These are phyloP conservation scores for Perccottus glenii DNA, from an alignment of 2,113 vertebrate species.

Conservation along the genomic window DNA sequence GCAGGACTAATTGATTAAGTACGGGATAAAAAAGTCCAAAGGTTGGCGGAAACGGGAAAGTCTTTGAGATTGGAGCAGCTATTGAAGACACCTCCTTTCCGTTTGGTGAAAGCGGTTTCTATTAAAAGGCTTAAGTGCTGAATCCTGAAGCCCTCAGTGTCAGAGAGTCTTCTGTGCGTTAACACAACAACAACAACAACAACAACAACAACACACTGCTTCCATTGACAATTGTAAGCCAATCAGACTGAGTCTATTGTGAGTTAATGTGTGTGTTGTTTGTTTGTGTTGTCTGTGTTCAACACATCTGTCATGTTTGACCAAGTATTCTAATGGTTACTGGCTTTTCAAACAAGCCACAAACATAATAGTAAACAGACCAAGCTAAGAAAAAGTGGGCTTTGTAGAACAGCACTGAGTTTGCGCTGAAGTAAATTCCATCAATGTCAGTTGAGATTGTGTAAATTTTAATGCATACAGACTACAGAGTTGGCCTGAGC, in stretches of 20 bases:
- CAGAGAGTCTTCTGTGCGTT: background rate
- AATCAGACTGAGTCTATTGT: constrained; percentile 12
- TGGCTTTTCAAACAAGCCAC: constrained; percentile 14
- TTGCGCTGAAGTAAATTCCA: background rate
- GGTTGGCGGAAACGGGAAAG: background rate
- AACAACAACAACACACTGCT: background rate
- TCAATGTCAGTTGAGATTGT: constrained; percentile 2
- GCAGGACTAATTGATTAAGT: background rate
- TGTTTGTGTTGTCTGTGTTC: background rate
- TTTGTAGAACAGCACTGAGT: background rate
- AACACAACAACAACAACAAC: background rate
- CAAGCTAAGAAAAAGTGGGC: background rate
- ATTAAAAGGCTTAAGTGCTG: no score
- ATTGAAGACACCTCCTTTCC: background rate
- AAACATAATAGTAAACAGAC: constrained; percentile 9
- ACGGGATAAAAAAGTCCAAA: background rate
- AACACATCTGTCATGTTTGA: constrained; percentile 34
- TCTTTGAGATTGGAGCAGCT: background rate
- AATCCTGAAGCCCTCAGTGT: background rate
- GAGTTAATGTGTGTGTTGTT: constrained; percentile 20
- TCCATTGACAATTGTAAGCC: constrained; percentile 7
- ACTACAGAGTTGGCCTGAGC: background rate
- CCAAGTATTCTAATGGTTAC: constrained; percentile 30
- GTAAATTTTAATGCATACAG: constrained; percentile 13
- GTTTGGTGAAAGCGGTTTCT: background rate